Evolutionary conservation across 2,113 vertebrate species (phyloP).

Genomic region (Gobius niger): DNA sequence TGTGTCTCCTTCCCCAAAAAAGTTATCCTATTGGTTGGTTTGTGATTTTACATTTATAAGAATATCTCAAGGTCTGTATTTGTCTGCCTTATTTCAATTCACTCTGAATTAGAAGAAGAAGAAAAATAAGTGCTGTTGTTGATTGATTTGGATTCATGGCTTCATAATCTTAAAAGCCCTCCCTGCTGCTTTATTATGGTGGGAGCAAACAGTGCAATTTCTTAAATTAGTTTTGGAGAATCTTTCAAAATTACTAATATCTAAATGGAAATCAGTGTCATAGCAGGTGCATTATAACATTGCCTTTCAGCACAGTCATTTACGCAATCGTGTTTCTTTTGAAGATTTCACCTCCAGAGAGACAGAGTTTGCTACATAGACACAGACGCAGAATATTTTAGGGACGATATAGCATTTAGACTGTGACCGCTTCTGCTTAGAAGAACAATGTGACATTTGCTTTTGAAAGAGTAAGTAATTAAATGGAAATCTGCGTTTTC

Average conservation of each 20-base stretch:
- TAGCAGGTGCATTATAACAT: constrained; percentile 4
- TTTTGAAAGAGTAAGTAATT: neutral
- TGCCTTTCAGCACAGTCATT: constrained; percentile 21
- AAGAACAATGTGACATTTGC: constrained; percentile 14
- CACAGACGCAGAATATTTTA: neutral
- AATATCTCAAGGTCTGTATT: neutral
- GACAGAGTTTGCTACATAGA: constrained; percentile 14
- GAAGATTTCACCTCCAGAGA: neutral
- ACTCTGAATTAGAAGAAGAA: too few species aligned
- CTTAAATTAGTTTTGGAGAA: neutral
- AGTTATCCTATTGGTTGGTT: constrained; percentile 26
- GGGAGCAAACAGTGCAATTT: constrained; percentile 2
- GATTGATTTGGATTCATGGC: neutral
- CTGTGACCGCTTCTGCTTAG: constrained; percentile 8
- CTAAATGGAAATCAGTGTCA: constrained; percentile 1
- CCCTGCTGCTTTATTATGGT: neutral
- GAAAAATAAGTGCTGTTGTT: neutral
- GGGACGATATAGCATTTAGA: constrained; percentile 26
- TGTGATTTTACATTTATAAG: neutral
- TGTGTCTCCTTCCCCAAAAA: constrained; percentile 4
- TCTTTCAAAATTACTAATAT: neutral
- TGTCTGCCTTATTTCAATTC: too few species aligned
- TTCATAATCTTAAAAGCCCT: neutral
- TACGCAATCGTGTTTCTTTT: neutral
- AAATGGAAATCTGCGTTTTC: constrained; percentile 7